A percentile compares a stretch with the other conserved stretches of the same genome.
Conservation (phyloP, 2,113 vertebrate genomes). For the Chaetodon auriga region DNA sequence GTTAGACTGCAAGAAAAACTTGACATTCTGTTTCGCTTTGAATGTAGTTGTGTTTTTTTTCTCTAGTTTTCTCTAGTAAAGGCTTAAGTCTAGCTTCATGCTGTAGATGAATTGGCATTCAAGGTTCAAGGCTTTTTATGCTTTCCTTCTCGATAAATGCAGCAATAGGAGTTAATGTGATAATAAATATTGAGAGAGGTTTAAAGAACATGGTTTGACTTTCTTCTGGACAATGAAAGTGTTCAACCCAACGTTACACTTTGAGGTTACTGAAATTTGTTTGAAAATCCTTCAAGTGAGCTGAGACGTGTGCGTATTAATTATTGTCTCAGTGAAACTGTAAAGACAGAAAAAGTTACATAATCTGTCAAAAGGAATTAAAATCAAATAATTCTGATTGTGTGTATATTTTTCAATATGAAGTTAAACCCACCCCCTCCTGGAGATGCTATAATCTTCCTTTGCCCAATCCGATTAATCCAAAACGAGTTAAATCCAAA, state of each 20-base stretch:
- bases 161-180: background rate
- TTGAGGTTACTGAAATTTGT: background rate
- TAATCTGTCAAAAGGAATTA: conserved; percentile 18
- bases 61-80: background rate
- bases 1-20: background rate
- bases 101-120: background rate
- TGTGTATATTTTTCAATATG: conserved; percentile 27
- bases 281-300: background rate
- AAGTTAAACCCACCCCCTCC: conserved; percentile 36
- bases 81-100: conserved; percentile 3
- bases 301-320: background rate
- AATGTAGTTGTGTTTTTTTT: background rate
- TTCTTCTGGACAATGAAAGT: background rate
- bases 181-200: conserved; percentile 1
- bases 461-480: conserved; percentile 42
- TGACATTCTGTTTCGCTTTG: conserved; percentile 19
- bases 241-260: background rate
- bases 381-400: conserved; percentile 31
- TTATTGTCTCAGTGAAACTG: background rate
- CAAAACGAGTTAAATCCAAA: conserved; percentile 46
- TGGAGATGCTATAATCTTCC: conserved; percentile 39
- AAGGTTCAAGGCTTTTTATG: conserved; percentile 9
- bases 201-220: background rate
- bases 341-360: background rate
- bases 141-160: background rate